A percentile compares a stretch with the other conserved stretches of the same genome.
These are phyloP conservation scores for Coleophora flavipennella DNA, from an alignment of 2,888 invertebrate species.

Conservation along the genomic window DNA sequence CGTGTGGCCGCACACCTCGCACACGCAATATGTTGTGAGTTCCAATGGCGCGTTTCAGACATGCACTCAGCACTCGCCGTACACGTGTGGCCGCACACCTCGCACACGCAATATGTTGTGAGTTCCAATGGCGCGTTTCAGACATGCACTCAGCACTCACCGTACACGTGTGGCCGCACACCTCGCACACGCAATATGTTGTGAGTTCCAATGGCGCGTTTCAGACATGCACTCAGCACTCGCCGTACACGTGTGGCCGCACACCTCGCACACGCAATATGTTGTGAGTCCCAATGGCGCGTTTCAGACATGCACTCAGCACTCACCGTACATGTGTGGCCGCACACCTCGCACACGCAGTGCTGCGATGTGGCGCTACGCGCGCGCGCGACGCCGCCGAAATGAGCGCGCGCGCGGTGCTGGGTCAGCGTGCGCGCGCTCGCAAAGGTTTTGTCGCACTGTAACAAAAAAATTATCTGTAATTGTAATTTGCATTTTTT, in stretches of 20 bases:
- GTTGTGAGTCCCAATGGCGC: background rate
- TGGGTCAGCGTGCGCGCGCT: slow-evolving; percentile 30
- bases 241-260: background rate
- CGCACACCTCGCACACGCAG: slow-evolving; percentile 47
- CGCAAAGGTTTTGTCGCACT: slow-evolving; percentile 41
- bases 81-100: no score
- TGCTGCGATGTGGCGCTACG: background rate
- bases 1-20: no score
- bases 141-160: no score
- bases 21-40: no score
- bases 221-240: background rate
- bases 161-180: slow-evolving; percentile 46
- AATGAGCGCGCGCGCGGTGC: slow-evolving; percentile 38
- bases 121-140: no score
- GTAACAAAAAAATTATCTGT: slow-evolving; percentile 10
- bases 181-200: slow-evolving; percentile 33
- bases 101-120: no score
- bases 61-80: no score
- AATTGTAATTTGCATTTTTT: no score
- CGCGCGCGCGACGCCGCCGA: slow-evolving; percentile 6
- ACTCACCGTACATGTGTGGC: slow-evolving; percentile 10
- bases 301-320: no score
- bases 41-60: no score
- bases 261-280: background rate
- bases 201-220: background rate